A percentile compares a stretch with the other conserved stretches of the same genome.
Conservation (phyloP, 2,888 invertebrate species). For the Amblyteles armatorius region DNA sequence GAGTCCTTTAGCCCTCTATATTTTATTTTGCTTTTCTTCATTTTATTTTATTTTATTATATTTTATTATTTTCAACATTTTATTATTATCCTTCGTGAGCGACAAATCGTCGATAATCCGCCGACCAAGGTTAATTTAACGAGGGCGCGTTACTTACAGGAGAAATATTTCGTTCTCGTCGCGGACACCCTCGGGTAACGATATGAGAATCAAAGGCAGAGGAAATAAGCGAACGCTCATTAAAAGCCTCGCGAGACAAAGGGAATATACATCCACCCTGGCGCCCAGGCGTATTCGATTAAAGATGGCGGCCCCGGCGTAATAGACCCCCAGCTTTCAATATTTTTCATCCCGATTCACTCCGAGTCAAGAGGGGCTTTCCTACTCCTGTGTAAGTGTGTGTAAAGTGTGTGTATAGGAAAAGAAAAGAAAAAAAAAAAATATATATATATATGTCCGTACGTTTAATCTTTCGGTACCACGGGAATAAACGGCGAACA, state of each 20-base stretch:
- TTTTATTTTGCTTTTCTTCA: too few species aligned
- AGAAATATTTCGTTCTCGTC: slow-evolving; percentile 64
- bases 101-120: slow-evolving; percentile 67
- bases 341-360: slow-evolving; percentile 35
- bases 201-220: slow-evolving; percentile 55
- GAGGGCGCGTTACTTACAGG: slow-evolving; percentile 60
- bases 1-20: too few species aligned
- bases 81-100: slow-evolving; percentile 15
- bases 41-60: too few species aligned
- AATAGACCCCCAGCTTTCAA: slow-evolving; percentile 39
- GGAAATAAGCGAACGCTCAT: slow-evolving; percentile 64
- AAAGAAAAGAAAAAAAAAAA: neutral
- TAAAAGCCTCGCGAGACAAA: slow-evolving; percentile 64
- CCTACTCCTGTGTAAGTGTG: slow-evolving; percentile 21
- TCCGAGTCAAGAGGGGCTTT: slow-evolving; percentile 22
- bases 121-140: slow-evolving; percentile 67
- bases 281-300: slow-evolving; percentile 50
- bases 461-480: neutral
- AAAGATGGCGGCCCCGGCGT: slow-evolving; percentile 59
- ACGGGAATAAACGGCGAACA: slow-evolving; percentile 6
- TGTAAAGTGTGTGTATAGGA: neutral
- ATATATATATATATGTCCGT: neutral
- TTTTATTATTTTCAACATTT: neutral
- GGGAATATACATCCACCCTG: slow-evolving; percentile 29
- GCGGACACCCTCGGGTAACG: slow-evolving; percentile 33